A percentile compares a stretch with the other conserved stretches of the same genome.
Conservation (phyloP, 2,797 vertebrate species). For the Scolopax bukidnonensis region DNA sequence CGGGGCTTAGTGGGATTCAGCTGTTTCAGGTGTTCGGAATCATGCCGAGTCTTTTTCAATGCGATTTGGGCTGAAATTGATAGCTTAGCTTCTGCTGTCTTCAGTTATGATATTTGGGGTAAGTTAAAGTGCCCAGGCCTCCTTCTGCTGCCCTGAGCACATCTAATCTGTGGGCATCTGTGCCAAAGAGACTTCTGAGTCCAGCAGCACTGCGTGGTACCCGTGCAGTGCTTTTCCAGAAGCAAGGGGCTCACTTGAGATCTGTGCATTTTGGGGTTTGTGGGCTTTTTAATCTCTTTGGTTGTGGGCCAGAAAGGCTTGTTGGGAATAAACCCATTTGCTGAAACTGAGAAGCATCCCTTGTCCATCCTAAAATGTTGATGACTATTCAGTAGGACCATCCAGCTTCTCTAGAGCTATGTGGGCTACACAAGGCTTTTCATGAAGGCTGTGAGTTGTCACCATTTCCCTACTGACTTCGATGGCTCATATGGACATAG, state of each 20-base stretch:
- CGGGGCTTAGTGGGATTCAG: background rate
- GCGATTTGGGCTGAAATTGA: background rate
- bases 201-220: background rate
- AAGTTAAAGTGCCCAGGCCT: background rate
- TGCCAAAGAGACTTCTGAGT: background rate
- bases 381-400: background rate
- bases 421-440: fast-evolving
- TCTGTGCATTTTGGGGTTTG: background rate
- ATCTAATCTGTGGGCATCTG: background rate
- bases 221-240: background rate
- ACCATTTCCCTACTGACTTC: background rate
- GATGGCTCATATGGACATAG: background rate
- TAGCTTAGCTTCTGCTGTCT: background rate
- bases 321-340: background rate
- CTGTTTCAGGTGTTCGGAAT: background rate
- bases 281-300: background rate
- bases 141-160: background rate
- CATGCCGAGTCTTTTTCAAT: background rate
- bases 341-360: background rate
- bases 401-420: background rate
- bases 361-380: background rate
- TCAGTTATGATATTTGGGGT: background rate
- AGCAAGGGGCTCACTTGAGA: background rate
- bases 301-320: background rate
- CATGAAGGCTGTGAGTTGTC: background rate